phyloP scores from a whole-genome alignment of 2,113 vertebrate genomes.

The Eira barbara region DNA sequence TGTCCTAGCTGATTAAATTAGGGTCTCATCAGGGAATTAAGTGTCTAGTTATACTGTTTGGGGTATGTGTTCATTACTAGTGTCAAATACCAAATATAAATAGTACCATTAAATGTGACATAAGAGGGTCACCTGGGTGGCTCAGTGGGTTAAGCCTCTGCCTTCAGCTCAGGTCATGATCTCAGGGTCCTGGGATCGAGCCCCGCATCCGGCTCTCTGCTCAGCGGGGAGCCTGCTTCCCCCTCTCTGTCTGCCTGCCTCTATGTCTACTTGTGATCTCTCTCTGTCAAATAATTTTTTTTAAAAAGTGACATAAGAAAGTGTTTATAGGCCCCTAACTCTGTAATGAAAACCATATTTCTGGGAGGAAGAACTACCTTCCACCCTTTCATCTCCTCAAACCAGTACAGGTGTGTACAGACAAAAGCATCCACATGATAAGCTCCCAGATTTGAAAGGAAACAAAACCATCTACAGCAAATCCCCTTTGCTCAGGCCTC shows the following conservation, averaged over 20 bases:
- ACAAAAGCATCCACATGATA: accelerated
- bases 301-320: background rate
- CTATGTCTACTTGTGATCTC: no score
- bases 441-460: background rate
- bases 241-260: no score
- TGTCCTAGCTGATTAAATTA: background rate
- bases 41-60: background rate
- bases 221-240: no score
- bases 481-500: background rate
- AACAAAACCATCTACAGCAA: background rate
- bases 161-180: no score
- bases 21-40: background rate
- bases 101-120: background rate
- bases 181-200: no score
- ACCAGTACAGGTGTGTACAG: background rate
- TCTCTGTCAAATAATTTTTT: no score
- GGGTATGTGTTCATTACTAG: background rate
- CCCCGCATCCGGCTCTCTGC: no score
- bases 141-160: no score
- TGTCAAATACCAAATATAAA: background rate
- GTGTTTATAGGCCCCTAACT: background rate
- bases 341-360: background rate
- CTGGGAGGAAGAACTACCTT: background rate
- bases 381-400: background rate
- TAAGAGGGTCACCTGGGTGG: background rate